Evolutionary conservation across 1,140 invertebrate genomes (phyloP).

Genomic region (Idris sp.): DNA sequence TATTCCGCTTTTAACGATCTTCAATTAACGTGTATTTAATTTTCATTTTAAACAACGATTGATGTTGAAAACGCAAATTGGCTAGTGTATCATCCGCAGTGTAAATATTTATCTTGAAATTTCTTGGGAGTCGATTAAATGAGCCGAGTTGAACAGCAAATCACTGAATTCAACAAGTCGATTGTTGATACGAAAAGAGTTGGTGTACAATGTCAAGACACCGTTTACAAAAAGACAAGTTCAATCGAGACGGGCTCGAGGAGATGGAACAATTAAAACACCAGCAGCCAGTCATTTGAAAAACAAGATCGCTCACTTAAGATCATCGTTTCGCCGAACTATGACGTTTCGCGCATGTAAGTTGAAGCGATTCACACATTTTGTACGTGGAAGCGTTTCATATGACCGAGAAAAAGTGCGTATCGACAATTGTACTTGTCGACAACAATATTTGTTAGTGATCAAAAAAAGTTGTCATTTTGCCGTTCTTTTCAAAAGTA

Average conservation of each 20-base stretch:
- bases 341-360: constrained; percentile 33
- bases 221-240: constrained; percentile 10
- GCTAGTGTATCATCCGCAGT: not conserved
- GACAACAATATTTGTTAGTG: too few relatives aligned
- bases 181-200: constrained; percentile 13
- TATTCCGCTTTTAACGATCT: not conserved
- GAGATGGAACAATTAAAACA: constrained; percentile 53
- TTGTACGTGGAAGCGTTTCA: constrained; percentile 21
- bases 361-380: constrained; percentile 16
- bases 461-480: too few relatives aligned
- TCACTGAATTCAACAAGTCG: constrained; percentile 9
- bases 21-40: constrained; percentile 2
- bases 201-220: not conserved
- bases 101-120: constrained; percentile 11
- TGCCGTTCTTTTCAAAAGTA: too few relatives aligned
- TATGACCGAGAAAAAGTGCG: constrained; percentile 5
- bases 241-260: not conserved
- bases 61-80: too few relatives aligned
- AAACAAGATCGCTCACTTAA: constrained; percentile 45
- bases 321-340: constrained; percentile 35
- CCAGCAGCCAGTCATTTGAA: constrained; percentile 26
- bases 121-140: too few relatives aligned
- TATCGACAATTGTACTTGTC: constrained; percentile 3
- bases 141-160: too few relatives aligned
- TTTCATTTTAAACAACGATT: too few relatives aligned